Percentiles rank a stretch among this genome's conserved stretches.
Evolutionary conservation across 2,888 invertebrate genomes (phyloP).

Genomic region (Agrochola circellaris): DNA sequence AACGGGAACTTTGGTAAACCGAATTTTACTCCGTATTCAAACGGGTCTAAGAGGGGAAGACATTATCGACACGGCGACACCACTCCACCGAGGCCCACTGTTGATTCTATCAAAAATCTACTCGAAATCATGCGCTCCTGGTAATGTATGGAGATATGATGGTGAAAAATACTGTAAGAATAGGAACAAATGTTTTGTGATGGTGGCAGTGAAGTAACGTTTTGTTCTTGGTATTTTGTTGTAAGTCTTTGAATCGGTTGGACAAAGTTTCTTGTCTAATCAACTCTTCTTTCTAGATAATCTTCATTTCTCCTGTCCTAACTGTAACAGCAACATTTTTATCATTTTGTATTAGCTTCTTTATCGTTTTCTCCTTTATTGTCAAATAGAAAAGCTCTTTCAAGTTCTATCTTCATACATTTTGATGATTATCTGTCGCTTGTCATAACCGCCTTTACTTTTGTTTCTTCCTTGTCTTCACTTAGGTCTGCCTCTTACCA

Average conservation of each 20-base stretch:
- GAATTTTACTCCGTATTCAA: constrained; percentile 87
- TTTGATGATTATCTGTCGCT: not conserved
- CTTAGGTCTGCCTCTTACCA: not conserved
- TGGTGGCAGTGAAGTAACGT: not conserved
- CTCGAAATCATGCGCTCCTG: constrained; percentile 73
- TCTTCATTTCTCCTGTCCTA: not conserved
- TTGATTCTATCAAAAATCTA: constrained; percentile 90
- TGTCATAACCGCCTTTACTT: too few relatives aligned
- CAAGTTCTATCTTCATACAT: not conserved
- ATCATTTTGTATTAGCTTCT: not conserved
- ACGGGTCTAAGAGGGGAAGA: constrained; percentile 81
- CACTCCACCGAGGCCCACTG: constrained; percentile 82
- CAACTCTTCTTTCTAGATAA: not conserved
- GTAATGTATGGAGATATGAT: constrained; percentile 66
- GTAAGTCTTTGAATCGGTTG: not conserved
- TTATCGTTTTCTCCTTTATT: not conserved
- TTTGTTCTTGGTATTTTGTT: not conserved
- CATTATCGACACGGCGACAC: constrained; percentile 86
- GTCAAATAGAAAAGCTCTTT: not conserved
- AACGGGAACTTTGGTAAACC: constrained; percentile 84
- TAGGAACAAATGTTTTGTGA: not conserved
- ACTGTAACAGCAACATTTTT: not conserved
- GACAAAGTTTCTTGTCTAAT: not conserved
- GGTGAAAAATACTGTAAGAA: not conserved
- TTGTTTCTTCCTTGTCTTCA: not conserved